phyloP scores from a whole-genome alignment of 2,113 vertebrate genomes.

The Tautogolabrus adspersus region DNA sequence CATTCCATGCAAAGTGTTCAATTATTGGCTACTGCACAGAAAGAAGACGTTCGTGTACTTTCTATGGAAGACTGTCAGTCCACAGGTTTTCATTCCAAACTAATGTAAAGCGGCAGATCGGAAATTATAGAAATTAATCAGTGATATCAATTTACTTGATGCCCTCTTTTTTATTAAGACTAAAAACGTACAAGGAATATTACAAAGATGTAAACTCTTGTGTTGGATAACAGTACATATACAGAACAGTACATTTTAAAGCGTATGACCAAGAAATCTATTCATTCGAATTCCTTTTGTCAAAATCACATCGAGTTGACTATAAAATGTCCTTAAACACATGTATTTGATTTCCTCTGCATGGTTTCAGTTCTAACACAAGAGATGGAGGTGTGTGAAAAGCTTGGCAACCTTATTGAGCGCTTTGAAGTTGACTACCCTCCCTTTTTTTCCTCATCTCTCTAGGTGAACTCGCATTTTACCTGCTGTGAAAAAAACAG shows the following conservation, averaged over 20 bases:
- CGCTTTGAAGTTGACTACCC: constrained; percentile 74
- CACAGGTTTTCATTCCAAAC: no score
- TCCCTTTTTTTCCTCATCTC: constrained; percentile 57
- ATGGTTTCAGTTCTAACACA: constrained; percentile 61
- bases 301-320: not conserved
- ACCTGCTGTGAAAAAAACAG: constrained; percentile 59
- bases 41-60: no score
- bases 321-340: constrained; percentile 40
- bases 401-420: constrained; percentile 74
- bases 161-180: no score
- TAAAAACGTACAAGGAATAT: no score
- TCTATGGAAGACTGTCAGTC: no score
- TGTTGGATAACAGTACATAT: no score
- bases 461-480: constrained; percentile 60
- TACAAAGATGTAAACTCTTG: no score
- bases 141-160: no score
- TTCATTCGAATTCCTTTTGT: not conserved
- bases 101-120: no score
- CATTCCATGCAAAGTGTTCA: no score
- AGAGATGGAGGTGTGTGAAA: constrained; percentile 67
- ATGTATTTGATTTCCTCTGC: constrained; percentile 55
- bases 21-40: no score
- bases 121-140: no score
- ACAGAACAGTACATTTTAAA: not conserved
- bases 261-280: not conserved